Conservation (phyloP, 2,888 invertebrate species). For the Papilio demoleus region DNA sequence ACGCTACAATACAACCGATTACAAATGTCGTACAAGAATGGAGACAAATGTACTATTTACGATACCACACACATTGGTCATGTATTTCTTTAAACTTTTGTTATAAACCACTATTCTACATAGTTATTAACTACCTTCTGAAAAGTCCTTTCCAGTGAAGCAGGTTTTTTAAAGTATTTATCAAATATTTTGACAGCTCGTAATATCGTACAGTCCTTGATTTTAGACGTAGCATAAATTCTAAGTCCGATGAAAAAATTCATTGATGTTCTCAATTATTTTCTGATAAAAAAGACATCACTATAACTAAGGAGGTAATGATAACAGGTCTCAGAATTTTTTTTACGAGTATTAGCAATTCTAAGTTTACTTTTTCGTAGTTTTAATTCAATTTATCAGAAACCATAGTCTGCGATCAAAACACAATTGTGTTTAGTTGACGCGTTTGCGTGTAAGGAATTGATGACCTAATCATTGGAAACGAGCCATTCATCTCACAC, state of each 20-base stretch:
- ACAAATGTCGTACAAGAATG: neutral
- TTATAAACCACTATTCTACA: neutral
- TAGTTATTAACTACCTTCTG: neutral
- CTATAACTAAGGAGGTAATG: too few relatives aligned
- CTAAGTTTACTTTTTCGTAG: too few relatives aligned
- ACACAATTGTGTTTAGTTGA: neutral
- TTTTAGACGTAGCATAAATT: too few relatives aligned
- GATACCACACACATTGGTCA: too few relatives aligned
- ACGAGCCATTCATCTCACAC: neutral
- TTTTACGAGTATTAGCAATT: too few relatives aligned
- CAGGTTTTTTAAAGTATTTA: too few relatives aligned
- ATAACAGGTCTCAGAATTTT: too few relatives aligned
- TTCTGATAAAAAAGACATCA: too few relatives aligned
- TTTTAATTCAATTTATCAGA: neutral
- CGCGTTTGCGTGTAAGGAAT: neutral
- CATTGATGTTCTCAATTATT: neutral
- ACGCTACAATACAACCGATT: slow-evolving; percentile 15
- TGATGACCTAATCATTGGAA: slow-evolving; percentile 13
- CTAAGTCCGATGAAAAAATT: neutral
- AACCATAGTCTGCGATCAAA: neutral
- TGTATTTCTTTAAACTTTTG: neutral
- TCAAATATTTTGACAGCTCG: too few relatives aligned
- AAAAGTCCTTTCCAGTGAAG: neutral
- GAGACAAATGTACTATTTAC: neutral
- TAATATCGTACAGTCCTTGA: too few relatives aligned